Evolutionary conservation across 2,888 invertebrate genomes (phyloP).

Genomic region (Drosophila prostipennis): DNA sequence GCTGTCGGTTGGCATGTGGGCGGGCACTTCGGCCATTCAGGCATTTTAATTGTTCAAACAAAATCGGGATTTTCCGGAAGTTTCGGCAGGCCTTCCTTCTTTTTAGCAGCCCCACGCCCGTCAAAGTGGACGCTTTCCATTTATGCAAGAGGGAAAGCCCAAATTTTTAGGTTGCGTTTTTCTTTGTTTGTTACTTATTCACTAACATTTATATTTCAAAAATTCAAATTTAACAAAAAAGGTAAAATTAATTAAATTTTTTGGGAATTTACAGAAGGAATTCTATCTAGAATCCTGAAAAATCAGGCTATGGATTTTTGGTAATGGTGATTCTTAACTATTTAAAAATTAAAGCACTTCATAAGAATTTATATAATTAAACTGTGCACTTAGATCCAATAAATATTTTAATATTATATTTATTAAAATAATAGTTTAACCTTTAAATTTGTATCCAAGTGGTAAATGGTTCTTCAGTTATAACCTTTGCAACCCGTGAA

Average conservation of each 20-base stretch:
- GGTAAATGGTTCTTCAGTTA: background rate
- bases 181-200: background rate
- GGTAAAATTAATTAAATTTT: too few relatives aligned
- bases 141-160: background rate
- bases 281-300: too few relatives aligned
- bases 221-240: too few relatives aligned
- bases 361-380: too few relatives aligned
- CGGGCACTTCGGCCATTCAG: conserved; percentile 19
- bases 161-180: background rate
- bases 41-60: conserved; percentile 68
- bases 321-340: too few relatives aligned
- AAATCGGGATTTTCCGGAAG: conserved; percentile 28
- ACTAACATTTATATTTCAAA: background rate
- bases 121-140: conserved; percentile 18
- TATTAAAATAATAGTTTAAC: too few relatives aligned
- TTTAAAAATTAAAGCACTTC: too few relatives aligned
- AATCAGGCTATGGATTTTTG: too few relatives aligned
- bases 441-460: too few relatives aligned
- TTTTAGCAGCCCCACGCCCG: conserved; percentile 20
- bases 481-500: background rate
- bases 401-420: too few relatives aligned
- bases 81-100: conserved; percentile 2
- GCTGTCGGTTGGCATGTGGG: conserved; percentile 58
- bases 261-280: too few relatives aligned
- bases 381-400: too few relatives aligned